phyloP scores from a whole-genome alignment of 2,797 vertebrate genomes.

The Petrocephalus sullivani region DNA sequence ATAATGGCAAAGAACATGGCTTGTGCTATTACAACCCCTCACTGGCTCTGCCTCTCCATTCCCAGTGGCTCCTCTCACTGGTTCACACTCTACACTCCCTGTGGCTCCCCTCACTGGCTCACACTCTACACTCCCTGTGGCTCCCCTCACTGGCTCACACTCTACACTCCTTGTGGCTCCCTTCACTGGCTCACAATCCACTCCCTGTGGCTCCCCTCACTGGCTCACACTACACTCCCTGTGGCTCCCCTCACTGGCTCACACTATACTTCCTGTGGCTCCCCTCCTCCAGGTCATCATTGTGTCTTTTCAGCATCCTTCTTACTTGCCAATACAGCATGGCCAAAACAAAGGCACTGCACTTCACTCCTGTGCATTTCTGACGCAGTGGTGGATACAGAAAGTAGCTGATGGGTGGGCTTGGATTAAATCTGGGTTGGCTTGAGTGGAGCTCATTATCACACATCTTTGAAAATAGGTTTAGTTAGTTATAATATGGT shows the following conservation, averaged over 20 bases:
- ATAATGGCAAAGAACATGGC: background rate
- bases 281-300: conserved; percentile 18
- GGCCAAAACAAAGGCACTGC: background rate
- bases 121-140: conserved; percentile 12
- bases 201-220: conserved; percentile 19
- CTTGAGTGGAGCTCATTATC: background rate
- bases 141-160: conserved; percentile 26
- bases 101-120: conserved; percentile 21
- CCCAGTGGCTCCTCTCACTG: conserved; percentile 21
- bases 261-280: conserved; percentile 9
- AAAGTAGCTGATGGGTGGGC: background rate
- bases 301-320: background rate
- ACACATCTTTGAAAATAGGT: background rate
- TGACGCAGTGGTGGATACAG: background rate
- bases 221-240: conserved; percentile 23
- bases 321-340: background rate
- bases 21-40: conserved; percentile 4
- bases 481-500: background rate
- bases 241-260: conserved; percentile 25
- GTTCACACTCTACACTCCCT: conserved; percentile 30
- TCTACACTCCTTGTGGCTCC: conserved; percentile 12
- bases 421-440: background rate
- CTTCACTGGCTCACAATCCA: conserved; percentile 22
- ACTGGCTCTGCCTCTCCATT: conserved; percentile 22
- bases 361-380: background rate